These are phyloP conservation scores for Oxyura jamaicensis DNA, from an alignment of 2,113 vertebrate species.

Conservation along the genomic window DNA sequence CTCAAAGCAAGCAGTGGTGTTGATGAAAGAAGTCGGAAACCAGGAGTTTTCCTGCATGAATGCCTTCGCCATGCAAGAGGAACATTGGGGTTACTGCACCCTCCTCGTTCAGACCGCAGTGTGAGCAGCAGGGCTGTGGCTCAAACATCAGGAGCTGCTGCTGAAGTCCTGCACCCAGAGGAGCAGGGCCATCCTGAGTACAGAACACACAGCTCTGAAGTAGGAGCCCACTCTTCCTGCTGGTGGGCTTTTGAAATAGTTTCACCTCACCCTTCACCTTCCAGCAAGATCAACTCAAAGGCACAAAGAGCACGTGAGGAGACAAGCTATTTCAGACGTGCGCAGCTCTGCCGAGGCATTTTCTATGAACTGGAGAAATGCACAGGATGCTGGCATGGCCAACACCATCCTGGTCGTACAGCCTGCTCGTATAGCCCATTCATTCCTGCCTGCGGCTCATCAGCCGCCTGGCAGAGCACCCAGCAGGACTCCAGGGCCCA, in stretches of 20 bases:
- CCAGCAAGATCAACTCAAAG: neutral
- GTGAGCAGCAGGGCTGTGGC: too few species aligned
- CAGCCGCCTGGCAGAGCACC: neutral
- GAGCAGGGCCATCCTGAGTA: too few species aligned
- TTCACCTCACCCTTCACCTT: neutral
- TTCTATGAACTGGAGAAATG: neutral
- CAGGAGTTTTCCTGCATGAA: neutral
- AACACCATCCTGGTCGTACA: neutral
- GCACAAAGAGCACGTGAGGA: neutral
- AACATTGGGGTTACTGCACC: neutral
- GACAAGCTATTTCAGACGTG: neutral
- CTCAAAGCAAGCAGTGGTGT: too few species aligned
- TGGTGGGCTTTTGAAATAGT: neutral
- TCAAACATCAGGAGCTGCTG: neutral
- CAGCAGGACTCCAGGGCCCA: neutral
- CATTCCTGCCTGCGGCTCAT: neutral
- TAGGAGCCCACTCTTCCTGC: neutral
- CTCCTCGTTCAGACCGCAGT: neutral
- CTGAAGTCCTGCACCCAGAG: too few species aligned
- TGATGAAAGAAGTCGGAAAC: neutral
- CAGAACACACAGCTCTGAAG: neutral
- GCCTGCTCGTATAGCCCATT: neutral
- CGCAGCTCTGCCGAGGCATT: neutral
- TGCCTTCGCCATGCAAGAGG: neutral
- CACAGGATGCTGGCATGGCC: neutral